Evolutionary conservation across 2,888 invertebrate species (phyloP).

Genomic region (Siphonodentalium dalli): DNA sequence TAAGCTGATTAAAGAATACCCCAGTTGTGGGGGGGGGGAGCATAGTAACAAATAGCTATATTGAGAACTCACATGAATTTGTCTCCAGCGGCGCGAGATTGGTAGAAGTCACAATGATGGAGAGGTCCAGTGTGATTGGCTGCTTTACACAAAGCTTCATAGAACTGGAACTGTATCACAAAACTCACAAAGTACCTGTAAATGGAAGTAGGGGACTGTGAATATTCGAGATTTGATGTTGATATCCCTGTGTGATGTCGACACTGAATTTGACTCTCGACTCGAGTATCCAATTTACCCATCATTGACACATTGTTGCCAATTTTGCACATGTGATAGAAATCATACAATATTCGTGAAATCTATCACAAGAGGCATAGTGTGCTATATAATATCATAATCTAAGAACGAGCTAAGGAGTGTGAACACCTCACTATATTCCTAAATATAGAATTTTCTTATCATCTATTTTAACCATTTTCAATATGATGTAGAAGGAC

Average conservation of each 20-base stretch:
- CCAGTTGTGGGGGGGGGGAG: not conserved
- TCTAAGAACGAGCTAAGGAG: too few relatives aligned
- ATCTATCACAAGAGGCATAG: too few relatives aligned
- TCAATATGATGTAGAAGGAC: too few relatives aligned
- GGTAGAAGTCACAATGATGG: conserved; percentile 90
- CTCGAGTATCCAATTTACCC: not conserved
- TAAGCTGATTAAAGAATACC: not conserved
- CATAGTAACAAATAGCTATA: not conserved
- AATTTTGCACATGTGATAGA: too few relatives aligned
- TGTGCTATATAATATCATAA: too few relatives aligned
- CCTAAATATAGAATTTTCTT: too few relatives aligned
- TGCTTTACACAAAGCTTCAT: conserved; percentile 80
- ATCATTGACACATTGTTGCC: too few relatives aligned
- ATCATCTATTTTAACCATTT: too few relatives aligned
- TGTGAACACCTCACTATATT: too few relatives aligned
- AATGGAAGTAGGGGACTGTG: not conserved
- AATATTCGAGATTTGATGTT: not conserved
- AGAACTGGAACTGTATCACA: conserved; percentile 90
- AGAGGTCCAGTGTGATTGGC: conserved; percentile 80
- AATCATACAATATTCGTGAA: too few relatives aligned
- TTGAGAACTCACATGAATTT: conserved; percentile 75
- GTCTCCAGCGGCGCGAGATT: conserved; percentile 83
- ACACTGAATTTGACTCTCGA: not conserved
- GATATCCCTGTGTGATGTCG: not conserved
- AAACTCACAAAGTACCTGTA: conserved; percentile 76